phyloP scores from a whole-genome alignment of 2,888 invertebrate genomes.

The Chydorus sphaericus region DNA sequence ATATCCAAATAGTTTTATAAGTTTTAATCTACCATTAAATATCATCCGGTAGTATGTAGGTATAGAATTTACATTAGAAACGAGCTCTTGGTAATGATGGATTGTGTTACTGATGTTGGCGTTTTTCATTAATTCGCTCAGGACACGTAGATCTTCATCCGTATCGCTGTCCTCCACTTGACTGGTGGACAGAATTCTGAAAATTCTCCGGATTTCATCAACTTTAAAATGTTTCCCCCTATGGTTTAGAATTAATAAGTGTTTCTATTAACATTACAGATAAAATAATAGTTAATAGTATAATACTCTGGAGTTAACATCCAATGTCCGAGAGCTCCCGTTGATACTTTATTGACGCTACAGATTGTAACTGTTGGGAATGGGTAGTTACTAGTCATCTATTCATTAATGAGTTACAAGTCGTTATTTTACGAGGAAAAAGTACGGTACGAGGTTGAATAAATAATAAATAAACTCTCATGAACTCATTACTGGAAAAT shows the following conservation, averaged over 20 bases:
- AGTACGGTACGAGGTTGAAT: too few species aligned
- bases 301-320: background rate
- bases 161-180: background rate
- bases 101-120: background rate
- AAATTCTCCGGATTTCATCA: too few species aligned
- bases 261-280: background rate
- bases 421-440: background rate
- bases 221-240: too few species aligned
- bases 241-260: too few species aligned
- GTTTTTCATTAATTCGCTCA: background rate
- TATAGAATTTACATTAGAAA: background rate
- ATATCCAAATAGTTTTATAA: background rate
- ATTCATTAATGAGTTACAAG: too few species aligned
- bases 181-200: background rate
- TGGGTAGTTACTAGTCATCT: background rate
- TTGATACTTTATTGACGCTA: constrained; percentile 5
- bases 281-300: background rate
- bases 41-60: background rate
- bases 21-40: too few species aligned
- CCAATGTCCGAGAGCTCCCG: background rate
- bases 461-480: too few species aligned
- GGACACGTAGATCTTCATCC: background rate
- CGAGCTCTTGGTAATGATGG: background rate
- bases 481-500: background rate
- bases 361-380: constrained; percentile 2